A percentile compares a stretch with the other conserved stretches of the same genome.
These are phyloP conservation scores for Helobdella robusta DNA, from an alignment of 2,888 invertebrate genomes.

Conservation along the genomic window DNA sequence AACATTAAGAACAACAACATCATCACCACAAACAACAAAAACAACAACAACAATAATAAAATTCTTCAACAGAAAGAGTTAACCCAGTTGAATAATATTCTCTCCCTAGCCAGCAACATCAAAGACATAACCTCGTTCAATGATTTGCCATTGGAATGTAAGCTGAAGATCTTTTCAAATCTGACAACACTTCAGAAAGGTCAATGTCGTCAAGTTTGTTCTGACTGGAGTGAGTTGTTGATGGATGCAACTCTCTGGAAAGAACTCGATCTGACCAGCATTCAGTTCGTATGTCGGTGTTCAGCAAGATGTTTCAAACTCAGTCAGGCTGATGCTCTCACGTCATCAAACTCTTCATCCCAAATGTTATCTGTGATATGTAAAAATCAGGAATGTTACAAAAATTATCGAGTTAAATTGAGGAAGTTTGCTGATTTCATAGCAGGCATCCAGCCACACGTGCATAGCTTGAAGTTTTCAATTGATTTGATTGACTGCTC, in stretches of 20 bases:
- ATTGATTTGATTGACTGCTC: constrained; percentile 45
- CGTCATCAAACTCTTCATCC: constrained; percentile 34
- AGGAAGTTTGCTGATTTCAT: constrained; percentile 41
- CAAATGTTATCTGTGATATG: constrained; percentile 16
- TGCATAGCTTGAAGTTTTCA: constrained; percentile 43
- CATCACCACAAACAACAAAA: background rate
- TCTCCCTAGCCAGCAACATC: constrained; percentile 27
- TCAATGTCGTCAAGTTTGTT: constrained; percentile 39
- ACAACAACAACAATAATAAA: background rate
- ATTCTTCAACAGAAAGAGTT: background rate
- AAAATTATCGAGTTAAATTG: constrained; percentile 40
- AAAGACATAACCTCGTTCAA: no score
- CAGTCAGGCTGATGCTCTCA: no score
- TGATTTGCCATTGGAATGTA: constrained; percentile 42
- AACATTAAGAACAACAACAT: background rate
- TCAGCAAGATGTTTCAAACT: no score
- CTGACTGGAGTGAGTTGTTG: constrained; percentile 40
- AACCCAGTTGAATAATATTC: background rate
- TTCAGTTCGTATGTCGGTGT: constrained; percentile 39
- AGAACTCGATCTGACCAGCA: constrained; percentile 41
- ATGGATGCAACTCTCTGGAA: constrained; percentile 41
- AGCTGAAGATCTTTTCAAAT: constrained; percentile 43
- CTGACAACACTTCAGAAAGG: constrained; percentile 42
- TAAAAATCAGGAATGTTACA: constrained; percentile 38
- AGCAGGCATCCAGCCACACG: constrained; percentile 37